Conservation (phyloP, 2,797 vertebrate species). For the Clarias pachynema region DNA sequence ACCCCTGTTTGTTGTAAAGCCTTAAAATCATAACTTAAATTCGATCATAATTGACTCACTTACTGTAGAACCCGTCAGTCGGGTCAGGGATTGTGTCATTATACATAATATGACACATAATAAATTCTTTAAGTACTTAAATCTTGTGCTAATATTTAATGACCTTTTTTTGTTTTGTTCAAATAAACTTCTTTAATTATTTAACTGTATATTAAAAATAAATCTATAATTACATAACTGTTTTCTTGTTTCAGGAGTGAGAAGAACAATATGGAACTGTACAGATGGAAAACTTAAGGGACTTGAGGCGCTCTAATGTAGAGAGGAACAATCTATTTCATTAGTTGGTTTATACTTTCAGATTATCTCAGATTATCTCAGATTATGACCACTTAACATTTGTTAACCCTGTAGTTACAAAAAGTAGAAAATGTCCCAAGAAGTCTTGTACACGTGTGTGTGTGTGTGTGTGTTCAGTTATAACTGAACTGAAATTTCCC, state of each 20-base stretch:
- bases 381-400: background rate
- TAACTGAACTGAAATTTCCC: too few species aligned
- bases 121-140: background rate
- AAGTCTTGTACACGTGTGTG: too few species aligned
- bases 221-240: too few species aligned
- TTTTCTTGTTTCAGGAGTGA: slow-evolving; percentile 5
- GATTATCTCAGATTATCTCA: background rate
- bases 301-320: background rate
- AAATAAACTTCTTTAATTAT: too few species aligned
- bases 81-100: background rate
- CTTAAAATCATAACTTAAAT: background rate
- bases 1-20: too few species aligned
- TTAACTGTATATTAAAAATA: too few species aligned
- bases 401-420: background rate
- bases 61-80: background rate
- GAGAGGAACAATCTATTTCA: background rate
- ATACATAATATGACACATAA: background rate
- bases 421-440: background rate
- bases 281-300: background rate
- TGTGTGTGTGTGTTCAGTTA: too few species aligned
- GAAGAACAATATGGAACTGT: background rate
- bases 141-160: background rate
- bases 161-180: background rate
- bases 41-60: background rate
- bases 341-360: background rate